Percentiles rank a stretch among this genome's conserved stretches.
phyloP scores from a whole-genome alignment of 2,113 vertebrate genomes.

The Eonycteris spelaea region DNA sequence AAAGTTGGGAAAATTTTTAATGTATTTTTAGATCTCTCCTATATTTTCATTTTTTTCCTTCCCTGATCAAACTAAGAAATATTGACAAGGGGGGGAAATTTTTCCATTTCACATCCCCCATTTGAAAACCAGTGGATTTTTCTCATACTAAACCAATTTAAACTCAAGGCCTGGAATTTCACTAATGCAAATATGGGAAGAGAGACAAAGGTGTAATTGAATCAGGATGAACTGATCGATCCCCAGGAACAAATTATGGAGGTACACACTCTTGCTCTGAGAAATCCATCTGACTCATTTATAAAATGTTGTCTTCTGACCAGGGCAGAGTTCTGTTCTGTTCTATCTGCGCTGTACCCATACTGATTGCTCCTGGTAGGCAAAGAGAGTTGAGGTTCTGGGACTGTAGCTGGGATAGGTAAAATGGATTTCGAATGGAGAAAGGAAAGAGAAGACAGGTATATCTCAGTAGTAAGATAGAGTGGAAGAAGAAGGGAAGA shows the following conservation, averaged over 20 bases:
- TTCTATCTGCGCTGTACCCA: not conserved
- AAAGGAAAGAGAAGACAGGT: not conserved
- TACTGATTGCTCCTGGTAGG: not conserved
- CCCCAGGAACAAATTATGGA: not conserved
- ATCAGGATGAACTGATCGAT: not conserved
- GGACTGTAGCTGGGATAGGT: not conserved
- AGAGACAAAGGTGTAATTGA: not conserved
- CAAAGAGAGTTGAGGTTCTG: not conserved
- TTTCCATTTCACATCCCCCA: not conserved
- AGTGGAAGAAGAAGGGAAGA: not conserved
- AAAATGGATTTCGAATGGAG: not conserved
- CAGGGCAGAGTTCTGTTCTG: not conserved
- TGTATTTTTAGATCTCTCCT: not conserved
- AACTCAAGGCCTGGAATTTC: not conserved
- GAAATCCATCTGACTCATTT: not conserved
- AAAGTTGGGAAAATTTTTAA: not conserved
- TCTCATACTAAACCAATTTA: not conserved
- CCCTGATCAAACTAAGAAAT: slow-evolving; percentile 24
- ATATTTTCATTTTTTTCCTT: not conserved
- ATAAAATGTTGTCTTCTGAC: not conserved
- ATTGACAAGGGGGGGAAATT: not conserved
- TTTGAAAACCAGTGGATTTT: not conserved
- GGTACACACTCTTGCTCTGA: not conserved
- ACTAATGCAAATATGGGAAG: not conserved
- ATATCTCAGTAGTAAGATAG: not conserved